phyloP scores from a whole-genome alignment of 2,888 invertebrate genomes.

The Mamestra brassicae region DNA sequence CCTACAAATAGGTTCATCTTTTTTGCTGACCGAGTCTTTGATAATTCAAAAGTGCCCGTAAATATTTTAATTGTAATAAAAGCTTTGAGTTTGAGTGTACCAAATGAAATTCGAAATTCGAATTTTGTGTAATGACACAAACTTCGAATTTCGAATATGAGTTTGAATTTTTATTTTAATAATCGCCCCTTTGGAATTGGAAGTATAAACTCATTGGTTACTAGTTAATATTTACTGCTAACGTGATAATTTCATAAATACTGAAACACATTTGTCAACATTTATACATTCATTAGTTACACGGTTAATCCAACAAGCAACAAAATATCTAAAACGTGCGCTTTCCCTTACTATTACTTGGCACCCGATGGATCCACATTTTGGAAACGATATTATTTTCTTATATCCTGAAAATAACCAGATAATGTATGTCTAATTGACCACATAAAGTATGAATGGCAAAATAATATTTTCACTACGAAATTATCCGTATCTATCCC shows the following conservation, averaged over 20 bases:
- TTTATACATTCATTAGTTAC: not conserved
- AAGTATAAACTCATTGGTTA: not conserved
- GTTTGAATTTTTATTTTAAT: no score
- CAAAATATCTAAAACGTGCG: conserved; percentile 15
- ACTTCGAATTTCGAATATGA: no score
- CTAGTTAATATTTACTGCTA: not conserved
- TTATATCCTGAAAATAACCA: conserved; percentile 63
- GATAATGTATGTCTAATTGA: conserved; percentile 56
- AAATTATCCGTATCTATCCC: conserved; percentile 41
- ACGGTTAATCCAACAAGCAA: conserved; percentile 9
- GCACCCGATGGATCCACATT: conserved; percentile 67
- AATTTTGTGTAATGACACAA: no score
- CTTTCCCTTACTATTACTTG: conserved; percentile 59
- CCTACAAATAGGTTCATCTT: no score
- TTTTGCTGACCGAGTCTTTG: no score
- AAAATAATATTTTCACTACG: conserved; percentile 51
- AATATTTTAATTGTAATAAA: no score
- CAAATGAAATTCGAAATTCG: no score
- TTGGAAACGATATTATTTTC: conserved; percentile 45
- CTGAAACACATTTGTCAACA: not conserved
- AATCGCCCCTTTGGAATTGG: not conserved
- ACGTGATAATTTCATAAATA: not conserved
- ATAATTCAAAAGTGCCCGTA: no score
- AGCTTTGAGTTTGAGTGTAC: no score
- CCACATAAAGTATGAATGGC: conserved; percentile 51